Evolutionary conservation across 1,140 invertebrate species (phyloP), one percentile per base, ranked within the genome.

Genomic region (Aradophagus sp.): DNA sequence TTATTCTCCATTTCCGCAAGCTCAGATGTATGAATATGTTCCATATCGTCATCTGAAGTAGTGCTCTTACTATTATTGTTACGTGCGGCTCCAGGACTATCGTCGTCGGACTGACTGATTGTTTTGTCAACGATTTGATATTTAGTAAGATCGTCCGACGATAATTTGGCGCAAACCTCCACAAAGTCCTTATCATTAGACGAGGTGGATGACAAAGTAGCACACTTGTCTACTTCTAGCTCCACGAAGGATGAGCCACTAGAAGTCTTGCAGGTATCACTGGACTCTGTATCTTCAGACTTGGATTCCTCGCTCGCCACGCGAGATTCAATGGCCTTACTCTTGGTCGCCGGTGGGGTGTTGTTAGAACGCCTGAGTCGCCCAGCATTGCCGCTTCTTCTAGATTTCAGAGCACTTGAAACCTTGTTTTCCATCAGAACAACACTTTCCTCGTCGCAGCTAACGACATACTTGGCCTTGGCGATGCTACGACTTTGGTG

Each of bases 11-110:
- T 31, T 5, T 79, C 80, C 0, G 53, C 15, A 0, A 81, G 10
- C 7, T 84, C 82, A 1, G 75, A 75, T 0, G 65, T 53, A 13
- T 79, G 62, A 20, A 85, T 81, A 29, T 84, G 82, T 17, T 85
- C 84, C 5, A 85, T 36, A 20, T 86, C 84, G 2, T 86, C 84
- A 14, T 86, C 84, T 0, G 84, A 85, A 12, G 78, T 80, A 0
- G 75, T 77, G 39, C 77, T 80, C 27, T 83, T 84, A 15, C 81
- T 83, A 10, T 58, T 83, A 10, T 58, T 74, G 31, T 83, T 83
- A 7, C 80, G 74, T 10, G 23, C 12, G 12, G 41, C 8, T 0
- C 69, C 69, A 0, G 34, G 8, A 23, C 58, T 78, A 10, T 84
- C 81, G 8, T 84, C 83, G 11, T 84, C 83, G 0, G 77, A 83